Evolutionary conservation across 2,888 invertebrate species (phyloP), one percentile per base, ranked within the genome.

Genomic region (Masnerella sp.): DNA sequence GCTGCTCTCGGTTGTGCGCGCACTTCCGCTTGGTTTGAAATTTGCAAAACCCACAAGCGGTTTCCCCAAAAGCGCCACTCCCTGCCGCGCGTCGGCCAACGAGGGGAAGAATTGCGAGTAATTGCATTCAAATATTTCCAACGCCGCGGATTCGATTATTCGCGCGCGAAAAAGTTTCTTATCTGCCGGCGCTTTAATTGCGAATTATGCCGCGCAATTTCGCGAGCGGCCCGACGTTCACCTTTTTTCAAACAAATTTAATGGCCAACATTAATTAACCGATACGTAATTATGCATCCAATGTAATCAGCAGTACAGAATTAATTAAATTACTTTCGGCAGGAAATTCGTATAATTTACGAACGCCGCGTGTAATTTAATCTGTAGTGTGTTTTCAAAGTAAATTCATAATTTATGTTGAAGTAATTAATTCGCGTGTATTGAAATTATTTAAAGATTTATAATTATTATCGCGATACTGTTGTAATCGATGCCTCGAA

Each of bases 1-100:
- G 76, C 83, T 80, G 69, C 78, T 79, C 81, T 82, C 79, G 79
- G 67, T 28, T 51, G 59, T 69, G 78, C 61, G 75, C 75, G 78
- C 79, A 78, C 81, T 81, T 81, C 78, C 76, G 78, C 77, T 78
- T 70, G 69, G 79, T 77, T 79, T 75, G 79, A 79, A 74, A 71
- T 76, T 74, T 74, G 74, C 74, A 69, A 65, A 74, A 74, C 74
- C 74, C 76, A 76, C 74, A 64, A 74, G 70, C 74, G 65, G 73
- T 74, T 70, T 61, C 61, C 64, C 70, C 70, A 47, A 70, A 65
- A 65, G n/a, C 32, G 61, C 40, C 42, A 20, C 45, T 58, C 54
- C 58, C 67, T 36, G 30, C 32, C 40, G 58, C 45, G 45, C 42
- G 5, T 17, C 58, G 18, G 7, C 38, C 58, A 68, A 56, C 64